Base-by-base conservation (phyloP, 2,888 invertebrate genomes). In the Apoderus coryli region DNA sequence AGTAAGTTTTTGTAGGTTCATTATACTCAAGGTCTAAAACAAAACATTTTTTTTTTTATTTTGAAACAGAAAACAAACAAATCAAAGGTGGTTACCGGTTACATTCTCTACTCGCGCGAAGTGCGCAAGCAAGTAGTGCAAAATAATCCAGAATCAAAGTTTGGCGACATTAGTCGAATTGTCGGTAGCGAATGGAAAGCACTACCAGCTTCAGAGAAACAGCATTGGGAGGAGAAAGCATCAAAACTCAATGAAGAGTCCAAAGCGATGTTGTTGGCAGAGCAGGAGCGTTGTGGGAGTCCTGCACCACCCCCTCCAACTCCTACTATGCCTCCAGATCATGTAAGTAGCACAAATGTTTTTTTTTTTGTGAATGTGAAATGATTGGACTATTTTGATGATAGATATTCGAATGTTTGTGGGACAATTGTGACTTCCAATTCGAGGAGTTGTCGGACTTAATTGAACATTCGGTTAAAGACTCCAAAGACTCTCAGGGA, bases 31-130 rank as follows among this genome's bases (percentile, higher is more conserved):
- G n/a, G n/a, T n/a, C n/a, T n/a, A n/a, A n/a, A n/a, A n/a, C n/a
- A n/a, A n/a, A n/a, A n/a, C n/a, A n/a, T n/a, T n/a, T n/a, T n/a
- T n/a, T n/a, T n/a, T n/a, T n/a, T n/a, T n/a, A 27, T 23, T 13
- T 35, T 41, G 34, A 37, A 40, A 16, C 41, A 59, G 57, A 64
- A 63, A 54, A 52, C 56, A 28, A 56, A 72, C 50, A 74, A 74
- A 44, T 84, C 81, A 63, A 79, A 85, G 60, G 68, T 85, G 39
- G 81, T 85, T 47, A 95, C 93, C 36, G 96, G 96, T 5, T 98
- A 98, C 64, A 96, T 98, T 44, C 68, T 98, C 36, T 98, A 93
- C 64, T 93, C 96, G 23, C 85, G 93, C 50, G 96, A 98, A 63
- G 80, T 90, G 27, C 71, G 98, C 32, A 89, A 90, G 57, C 74